Base-by-base conservation (phyloP, 2,113 vertebrate species). In the Chlorodrepanis virens region DNA sequence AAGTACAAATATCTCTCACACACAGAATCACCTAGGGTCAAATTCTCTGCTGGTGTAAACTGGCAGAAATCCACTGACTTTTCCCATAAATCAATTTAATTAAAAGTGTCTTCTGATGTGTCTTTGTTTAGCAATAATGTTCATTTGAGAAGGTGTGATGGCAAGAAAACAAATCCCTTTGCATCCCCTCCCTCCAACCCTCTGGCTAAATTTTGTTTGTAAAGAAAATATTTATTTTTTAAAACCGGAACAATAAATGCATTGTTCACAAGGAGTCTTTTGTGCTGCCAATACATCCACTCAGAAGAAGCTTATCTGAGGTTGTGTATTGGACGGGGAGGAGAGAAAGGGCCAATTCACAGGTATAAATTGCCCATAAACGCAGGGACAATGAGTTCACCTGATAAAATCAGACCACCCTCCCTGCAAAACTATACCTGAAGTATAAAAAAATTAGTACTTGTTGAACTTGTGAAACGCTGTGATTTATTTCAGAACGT, bases 81-180 rank as follows among this genome's bases (percentile, higher is more conserved):
- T 69, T 89, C 76, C 67, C 61, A 80, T 94, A 96, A 96, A 94
- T 96, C 92, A 97, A 63, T 95, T 92, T 95, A 96, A 96, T 96
- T 97, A 88, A 95, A 95, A 93, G 52, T 81, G 54, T 80, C 94
- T 91, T 79, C 52, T 68, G 83, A 37, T 84, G 83, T 84, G 52
- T 45, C 68, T 93, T 96, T 96, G 91, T 92, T 95, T 94, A 96
- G 89, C 80, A 86, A 80, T 94, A 93, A 88, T 29, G 54, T 94
- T 91, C 54, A 87, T 68, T 50, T 83, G 76, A 94, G 92, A 93
- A 94, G 93, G 88, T 94, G 88, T 87, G 70, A 82, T 6, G 47
- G 81, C 49, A 95, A 93, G 92, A 83, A 93, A 93, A 84, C 81
- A 56, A 93, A 80, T 83, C 80, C 44, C 11, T 71, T 69, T 83